These are phyloP conservation scores for Euura lappo DNA, from an alignment of 1,140 invertebrate species.

Conservation along the genomic window DNA sequence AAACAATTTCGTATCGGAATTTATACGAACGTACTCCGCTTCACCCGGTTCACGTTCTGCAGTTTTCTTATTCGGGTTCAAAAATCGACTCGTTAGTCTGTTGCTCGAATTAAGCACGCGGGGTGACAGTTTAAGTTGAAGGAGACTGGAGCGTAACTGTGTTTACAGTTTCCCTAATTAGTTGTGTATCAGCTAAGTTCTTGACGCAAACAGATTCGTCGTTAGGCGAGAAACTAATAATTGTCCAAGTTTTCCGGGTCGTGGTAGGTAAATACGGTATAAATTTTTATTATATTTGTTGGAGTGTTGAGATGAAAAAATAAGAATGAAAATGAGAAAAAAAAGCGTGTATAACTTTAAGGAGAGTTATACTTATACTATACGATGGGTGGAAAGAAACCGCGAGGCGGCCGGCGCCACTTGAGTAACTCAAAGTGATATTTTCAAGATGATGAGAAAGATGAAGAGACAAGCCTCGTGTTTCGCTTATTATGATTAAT, in stretches of 20 bases:
- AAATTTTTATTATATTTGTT: no score
- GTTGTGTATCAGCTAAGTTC: not conserved
- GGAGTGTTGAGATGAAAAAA: no score
- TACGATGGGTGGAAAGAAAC: not conserved
- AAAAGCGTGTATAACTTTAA: not conserved
- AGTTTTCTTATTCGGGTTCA: no score
- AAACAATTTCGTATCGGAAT: conserved; percentile 5
- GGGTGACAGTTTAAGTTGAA: not conserved
- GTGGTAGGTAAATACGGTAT: no score
- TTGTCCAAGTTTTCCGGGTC: no score
- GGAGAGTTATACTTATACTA: not conserved
- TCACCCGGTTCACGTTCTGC: no score
- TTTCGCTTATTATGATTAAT: not conserved
- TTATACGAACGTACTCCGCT: no score
- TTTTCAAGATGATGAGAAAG: not conserved
- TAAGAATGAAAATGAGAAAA: no score
- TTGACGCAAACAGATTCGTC: no score
- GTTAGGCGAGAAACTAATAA: no score
- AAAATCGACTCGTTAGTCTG: no score
- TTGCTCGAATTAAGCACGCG: not conserved
- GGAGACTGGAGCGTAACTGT: not conserved
- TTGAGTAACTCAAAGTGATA: not conserved
- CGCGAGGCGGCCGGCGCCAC: not conserved
- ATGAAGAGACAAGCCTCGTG: not conserved
- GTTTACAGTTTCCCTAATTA: not conserved